Evolutionary conservation across 2,888 invertebrate genomes (phyloP), one percentile per base, ranked within the genome.

Genomic region (Himalopsyche japonica): DNA sequence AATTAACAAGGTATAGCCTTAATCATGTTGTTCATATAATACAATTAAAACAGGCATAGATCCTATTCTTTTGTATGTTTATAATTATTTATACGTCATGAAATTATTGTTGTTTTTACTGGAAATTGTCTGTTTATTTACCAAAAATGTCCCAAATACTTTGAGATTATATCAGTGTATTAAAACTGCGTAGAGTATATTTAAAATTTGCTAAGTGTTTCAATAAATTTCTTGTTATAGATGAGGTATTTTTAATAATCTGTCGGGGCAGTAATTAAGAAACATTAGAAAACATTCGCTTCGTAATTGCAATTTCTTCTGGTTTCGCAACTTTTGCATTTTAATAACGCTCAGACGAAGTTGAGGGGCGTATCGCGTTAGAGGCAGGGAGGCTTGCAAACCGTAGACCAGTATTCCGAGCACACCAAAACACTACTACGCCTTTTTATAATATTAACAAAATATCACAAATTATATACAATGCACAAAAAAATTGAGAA

Each of bases 191-290:
- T 76, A 76, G 76, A 76, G 76, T 32, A 76, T 27, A 32, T 76
- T 76, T 76, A 1, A 20, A 20, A 57, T n/a, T n/a, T 49, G 49
- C 7, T 37, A 4, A n/a, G n/a, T 18, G 6, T 49, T 49, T 34
- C 80, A 34, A 10, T 80, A 84, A 32, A 48, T 76, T 79, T 80
- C 64, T 79, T 77, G 18, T 20, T 34, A 85, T 85, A 83, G 83
- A 86, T 34, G 79, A 85, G 86, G 86, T 85, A 86, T 86, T 86
- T 86, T 86, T 86, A 86, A 86, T 85, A 84, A 85, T 86, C 86
- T 85, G 79, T 64, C 86, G 80, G 81, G 84, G 79, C 82, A 82
- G 78, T 84, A 86, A 86, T 86, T 86, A 86, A 70, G 43, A 76
- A 77, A 79, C 81, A 81, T 83, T 83, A 84, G 80, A 83, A 27